Percentiles rank a stretch among this genome's conserved stretches.
phyloP scores from a whole-genome alignment of 2,113 vertebrate genomes.

The Pelecanus crispus region DNA sequence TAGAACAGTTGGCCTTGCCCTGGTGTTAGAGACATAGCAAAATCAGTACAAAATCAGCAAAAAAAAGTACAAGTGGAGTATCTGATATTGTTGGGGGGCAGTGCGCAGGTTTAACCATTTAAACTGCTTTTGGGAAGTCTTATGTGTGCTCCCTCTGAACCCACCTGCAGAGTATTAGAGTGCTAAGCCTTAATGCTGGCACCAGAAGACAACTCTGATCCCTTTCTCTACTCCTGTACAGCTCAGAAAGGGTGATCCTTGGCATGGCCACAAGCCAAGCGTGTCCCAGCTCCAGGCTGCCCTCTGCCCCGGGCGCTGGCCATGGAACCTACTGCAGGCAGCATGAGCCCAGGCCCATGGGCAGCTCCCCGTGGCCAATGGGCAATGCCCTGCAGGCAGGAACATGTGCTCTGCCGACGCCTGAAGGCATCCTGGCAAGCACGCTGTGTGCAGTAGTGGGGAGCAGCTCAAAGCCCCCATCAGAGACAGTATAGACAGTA shows the following conservation, averaged over 20 bases:
- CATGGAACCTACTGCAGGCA: neutral
- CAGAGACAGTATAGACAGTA: neutral
- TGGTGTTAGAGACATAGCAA: neutral
- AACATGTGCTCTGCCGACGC: neutral
- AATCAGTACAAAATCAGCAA: neutral
- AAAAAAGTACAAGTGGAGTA: neutral
- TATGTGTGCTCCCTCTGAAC: neutral
- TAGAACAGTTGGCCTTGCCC: neutral
- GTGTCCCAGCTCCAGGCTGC: neutral
- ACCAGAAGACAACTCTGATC: neutral
- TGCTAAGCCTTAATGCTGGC: neutral
- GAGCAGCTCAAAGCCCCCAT: neutral
- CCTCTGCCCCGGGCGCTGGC: neutral
- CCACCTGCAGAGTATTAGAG: fast-evolving
- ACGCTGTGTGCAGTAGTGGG: neutral
- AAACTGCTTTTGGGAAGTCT: neutral
- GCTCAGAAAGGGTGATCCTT: neutral
- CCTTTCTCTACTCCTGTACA: neutral
- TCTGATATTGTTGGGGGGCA: neutral
- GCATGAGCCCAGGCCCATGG: neutral
- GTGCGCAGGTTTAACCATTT: neutral
- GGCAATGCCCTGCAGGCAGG: neutral
- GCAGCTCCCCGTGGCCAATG: neutral
- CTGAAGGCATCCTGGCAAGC: neutral
- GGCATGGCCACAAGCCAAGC: neutral